These are phyloP conservation scores for Glossophaga mutica DNA, from an alignment of 2,797 vertebrate species.

Conservation along the genomic window DNA sequence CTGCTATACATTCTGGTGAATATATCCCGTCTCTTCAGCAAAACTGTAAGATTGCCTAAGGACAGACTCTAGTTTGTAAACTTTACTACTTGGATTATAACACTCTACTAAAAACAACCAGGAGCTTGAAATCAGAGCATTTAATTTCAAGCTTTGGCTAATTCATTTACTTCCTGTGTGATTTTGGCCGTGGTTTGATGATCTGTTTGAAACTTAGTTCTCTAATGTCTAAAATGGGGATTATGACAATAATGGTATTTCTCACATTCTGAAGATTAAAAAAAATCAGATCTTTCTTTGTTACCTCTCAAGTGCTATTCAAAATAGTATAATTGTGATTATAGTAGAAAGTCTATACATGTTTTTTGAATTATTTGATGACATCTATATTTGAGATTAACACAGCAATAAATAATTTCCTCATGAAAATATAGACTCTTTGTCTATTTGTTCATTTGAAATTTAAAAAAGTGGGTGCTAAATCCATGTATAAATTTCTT, in stretches of 20 bases:
- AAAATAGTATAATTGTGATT: neutral
- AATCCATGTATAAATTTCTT: slow-evolving; percentile 2
- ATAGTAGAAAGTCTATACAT: neutral
- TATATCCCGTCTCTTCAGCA: neutral
- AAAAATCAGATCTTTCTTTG: neutral
- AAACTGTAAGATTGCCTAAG: neutral
- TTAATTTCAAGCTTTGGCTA: neutral
- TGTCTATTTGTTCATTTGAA: neutral
- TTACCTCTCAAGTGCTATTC: neutral
- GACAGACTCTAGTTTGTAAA: neutral
- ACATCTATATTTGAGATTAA: neutral
- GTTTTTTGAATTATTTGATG: neutral
- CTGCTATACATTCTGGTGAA: neutral
- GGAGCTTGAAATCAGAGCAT: neutral
- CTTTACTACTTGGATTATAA: neutral
- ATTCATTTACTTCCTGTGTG: neutral
- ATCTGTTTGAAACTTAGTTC: neutral
- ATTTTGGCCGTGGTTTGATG: neutral
- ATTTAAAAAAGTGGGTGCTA: neutral
- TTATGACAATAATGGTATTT: neutral
- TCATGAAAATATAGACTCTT: slow-evolving; percentile 1
- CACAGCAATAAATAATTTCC: neutral
- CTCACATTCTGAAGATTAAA: neutral
- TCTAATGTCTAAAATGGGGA: neutral
- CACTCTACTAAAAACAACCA: neutral